A percentile compares a stretch with the other conserved stretches of the same genome.
Conservation (phyloP, 2,888 invertebrate species). For the Homarus gammarus region DNA sequence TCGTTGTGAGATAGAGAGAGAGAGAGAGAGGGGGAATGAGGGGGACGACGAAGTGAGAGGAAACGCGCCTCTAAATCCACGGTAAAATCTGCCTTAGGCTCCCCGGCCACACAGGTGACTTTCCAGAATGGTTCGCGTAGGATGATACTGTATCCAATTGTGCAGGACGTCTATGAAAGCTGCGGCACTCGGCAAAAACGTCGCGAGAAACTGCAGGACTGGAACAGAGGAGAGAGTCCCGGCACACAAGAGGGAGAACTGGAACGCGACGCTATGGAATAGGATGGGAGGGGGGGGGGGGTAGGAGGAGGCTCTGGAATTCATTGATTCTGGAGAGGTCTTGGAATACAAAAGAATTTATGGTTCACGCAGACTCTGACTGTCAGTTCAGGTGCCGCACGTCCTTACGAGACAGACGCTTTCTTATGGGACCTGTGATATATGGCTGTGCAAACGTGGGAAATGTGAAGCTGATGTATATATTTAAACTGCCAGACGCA, state of each 20-base stretch:
- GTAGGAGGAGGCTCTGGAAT: neutral
- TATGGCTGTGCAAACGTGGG: too few relatives aligned
- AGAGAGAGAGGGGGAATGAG: too few relatives aligned
- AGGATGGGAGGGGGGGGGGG: too few relatives aligned
- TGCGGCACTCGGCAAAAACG: constrained; percentile 38
- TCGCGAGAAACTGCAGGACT: constrained; percentile 23
- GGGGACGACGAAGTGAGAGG: constrained; percentile 2
- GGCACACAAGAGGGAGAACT: neutral
- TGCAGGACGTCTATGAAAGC: constrained; percentile 50
- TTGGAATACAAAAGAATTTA: neutral
- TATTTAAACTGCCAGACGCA: too few relatives aligned
- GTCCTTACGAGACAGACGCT: too few relatives aligned
- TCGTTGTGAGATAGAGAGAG: neutral
- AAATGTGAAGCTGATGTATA: too few relatives aligned
- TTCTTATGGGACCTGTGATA: too few relatives aligned
- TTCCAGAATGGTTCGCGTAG: constrained; percentile 27
- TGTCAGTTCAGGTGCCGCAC: neutral
- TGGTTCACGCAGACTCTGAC: neutral
- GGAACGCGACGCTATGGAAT: constrained; percentile 11
- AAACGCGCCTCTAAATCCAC: neutral
- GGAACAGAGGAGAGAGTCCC: constrained; percentile 14
- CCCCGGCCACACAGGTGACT: constrained; percentile 27
- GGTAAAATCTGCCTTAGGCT: constrained; percentile 35
- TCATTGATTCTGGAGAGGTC: neutral
- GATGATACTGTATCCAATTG: constrained; percentile 54